Base-by-base conservation (phyloP, 2,888 invertebrate species). In the Andrena hattorfiana region DNA sequence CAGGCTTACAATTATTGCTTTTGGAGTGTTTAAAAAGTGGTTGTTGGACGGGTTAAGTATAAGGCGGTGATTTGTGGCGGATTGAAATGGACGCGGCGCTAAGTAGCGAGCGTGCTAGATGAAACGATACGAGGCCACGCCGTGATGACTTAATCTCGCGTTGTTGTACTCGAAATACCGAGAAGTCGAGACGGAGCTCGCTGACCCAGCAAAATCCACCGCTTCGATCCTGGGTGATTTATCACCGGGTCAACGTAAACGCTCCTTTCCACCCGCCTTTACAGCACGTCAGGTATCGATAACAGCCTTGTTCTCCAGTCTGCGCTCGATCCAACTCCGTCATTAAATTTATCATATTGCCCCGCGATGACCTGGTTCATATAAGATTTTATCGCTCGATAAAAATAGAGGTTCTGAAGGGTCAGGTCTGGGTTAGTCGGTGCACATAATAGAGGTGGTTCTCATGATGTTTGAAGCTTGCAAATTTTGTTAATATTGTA, bases 171-270 rank as follows among this genome's bases (percentile, higher is more conserved):
- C 48, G 71, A 81, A 85, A 77, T 69, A 64, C 48, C 79, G 76
- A 81, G 81, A 73, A 76, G 79, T 75, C 56, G 72, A 62, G n/a
- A 16, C 26, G 77, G 72, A 68, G 84, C 84, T 56, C 85, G 54
- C 78, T 79, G 85, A 85, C 84, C 84, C 78, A 54, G 70, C 76
- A 59, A 77, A 84, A 72, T 62, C 66, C 59, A 60, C 48, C n/a
- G 32, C 56, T 76, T 77, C 83, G 83, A 83, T 83, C 83, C 73
- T 73, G 83, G 77, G 60, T 83, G 68, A 84, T 79, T 84, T 72
- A 72, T 76, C 79, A 77, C 83, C 77, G 63, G 83, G 84, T 83
- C 79, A 84, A 68, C 84, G 76, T 78, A 66, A 78, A 69, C 48
- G 68, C 54, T 72, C 82, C 77, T 77, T 75, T 77, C 83, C 77